Evolutionary conservation across 1,140 invertebrate genomes (phyloP).

Genomic region (Drosophila leontia): DNA sequence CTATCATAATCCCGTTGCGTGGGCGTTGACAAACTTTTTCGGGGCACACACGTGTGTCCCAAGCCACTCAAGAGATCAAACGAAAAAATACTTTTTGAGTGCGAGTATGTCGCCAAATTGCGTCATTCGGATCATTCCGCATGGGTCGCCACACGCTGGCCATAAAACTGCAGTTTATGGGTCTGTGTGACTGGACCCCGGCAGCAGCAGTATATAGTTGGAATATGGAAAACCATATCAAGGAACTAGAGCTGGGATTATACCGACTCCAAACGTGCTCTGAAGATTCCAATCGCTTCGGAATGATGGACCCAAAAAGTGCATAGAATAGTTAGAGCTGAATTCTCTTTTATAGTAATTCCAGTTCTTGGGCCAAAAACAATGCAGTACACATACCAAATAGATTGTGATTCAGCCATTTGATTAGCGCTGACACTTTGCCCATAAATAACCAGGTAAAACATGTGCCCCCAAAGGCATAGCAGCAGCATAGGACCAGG

Average conservation of each 20-base stretch:
- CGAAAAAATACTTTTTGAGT: neutral
- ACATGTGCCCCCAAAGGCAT: conserved; percentile 76
- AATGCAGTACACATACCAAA: conserved; percentile 53
- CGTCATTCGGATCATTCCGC: conserved; percentile 71
- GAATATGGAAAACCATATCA: conserved; percentile 31
- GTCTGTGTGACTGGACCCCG: conserved; percentile 8
- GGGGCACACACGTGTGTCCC: conserved; percentile 51
- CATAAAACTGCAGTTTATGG: conserved; percentile 74
- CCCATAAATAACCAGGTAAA: conserved; percentile 83
- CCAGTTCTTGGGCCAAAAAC: conserved; percentile 44
- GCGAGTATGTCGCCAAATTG: conserved; percentile 45
- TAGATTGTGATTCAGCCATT: conserved; percentile 75
- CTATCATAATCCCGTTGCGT: conserved; percentile 40
- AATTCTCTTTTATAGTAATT: conserved; percentile 25
- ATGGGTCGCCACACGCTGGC: conserved; percentile 49
- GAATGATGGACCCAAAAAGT: conserved; percentile 33
- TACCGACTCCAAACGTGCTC: conserved; percentile 18
- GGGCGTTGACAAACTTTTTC: conserved; percentile 73
- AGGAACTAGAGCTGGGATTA: conserved; percentile 42
- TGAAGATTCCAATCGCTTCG: conserved; percentile 39
- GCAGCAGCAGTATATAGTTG: neutral
- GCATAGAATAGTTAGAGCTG: conserved; percentile 19
- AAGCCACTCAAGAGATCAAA: conserved; percentile 53
- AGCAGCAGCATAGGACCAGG: conserved; percentile 19
- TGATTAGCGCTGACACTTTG: conserved; percentile 84